A percentile compares a stretch with the other conserved stretches of the same genome.
Evolutionary conservation across 2,888 invertebrate species (phyloP).

Genomic region (Tanaodytes sp.): DNA sequence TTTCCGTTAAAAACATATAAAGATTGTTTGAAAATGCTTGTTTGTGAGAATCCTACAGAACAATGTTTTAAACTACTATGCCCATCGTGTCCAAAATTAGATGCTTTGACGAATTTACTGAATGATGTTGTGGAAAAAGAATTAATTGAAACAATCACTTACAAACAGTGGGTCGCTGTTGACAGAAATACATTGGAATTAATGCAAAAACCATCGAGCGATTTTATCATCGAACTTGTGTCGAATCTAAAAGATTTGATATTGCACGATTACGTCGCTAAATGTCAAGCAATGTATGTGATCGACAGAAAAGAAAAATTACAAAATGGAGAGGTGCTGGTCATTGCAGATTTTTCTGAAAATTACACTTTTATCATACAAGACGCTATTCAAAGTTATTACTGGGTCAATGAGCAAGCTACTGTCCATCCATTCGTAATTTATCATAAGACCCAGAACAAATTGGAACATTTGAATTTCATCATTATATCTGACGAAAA

Average conservation of each 20-base stretch:
- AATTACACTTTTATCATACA: background rate
- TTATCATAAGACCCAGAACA: background rate
- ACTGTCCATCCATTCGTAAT: slow-evolving; percentile 5
- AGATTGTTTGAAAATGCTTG: slow-evolving; percentile 22
- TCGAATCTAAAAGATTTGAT: slow-evolving; percentile 3
- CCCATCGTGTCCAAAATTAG: slow-evolving; percentile 9
- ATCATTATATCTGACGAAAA: slow-evolving; percentile 4
- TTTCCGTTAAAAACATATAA: slow-evolving; percentile 7
- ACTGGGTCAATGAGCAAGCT: slow-evolving; percentile 1
- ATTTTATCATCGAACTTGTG: background rate
- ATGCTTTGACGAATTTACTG: slow-evolving; percentile 10
- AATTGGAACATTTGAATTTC: slow-evolving; percentile 5
- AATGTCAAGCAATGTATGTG: slow-evolving; percentile 3
- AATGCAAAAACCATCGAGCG: background rate
- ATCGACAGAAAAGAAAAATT: background rate
- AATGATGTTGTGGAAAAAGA: slow-evolving; percentile 9
- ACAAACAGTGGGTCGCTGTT: slow-evolving; percentile 20
- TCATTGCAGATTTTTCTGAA: background rate
- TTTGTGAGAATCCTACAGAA: slow-evolving; percentile 17
- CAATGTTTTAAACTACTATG: slow-evolving; percentile 8
- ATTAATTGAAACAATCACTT: slow-evolving; percentile 12
- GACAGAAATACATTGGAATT: background rate
- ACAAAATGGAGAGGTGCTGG: background rate
- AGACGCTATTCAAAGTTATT: slow-evolving; percentile 6
- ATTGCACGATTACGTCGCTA: background rate